Percentiles rank a stretch among this genome's conserved stretches.
Evolutionary conservation across 2,888 invertebrate genomes (phyloP).

Genomic region (Platerodrilus igneus): DNA sequence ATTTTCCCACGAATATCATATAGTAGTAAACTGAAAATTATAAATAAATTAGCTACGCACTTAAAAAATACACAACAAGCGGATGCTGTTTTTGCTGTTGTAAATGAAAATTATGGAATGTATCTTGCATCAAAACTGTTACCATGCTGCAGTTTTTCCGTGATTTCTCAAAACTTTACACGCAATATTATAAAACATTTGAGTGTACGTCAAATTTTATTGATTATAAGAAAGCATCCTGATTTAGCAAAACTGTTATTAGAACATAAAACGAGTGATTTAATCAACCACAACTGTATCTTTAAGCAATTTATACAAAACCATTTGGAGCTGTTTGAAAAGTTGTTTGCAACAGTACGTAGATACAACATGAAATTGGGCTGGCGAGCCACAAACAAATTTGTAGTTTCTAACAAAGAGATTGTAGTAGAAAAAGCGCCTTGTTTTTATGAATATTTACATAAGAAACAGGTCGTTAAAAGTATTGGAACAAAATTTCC

Average conservation of each 20-base stretch:
- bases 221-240: conserved; percentile 12
- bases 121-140: conserved; percentile 15
- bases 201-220: conserved; percentile 10
- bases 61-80: conserved; percentile 7
- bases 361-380: too few species aligned
- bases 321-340: conserved; percentile 6
- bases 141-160: conserved; percentile 14
- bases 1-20: conserved; percentile 20
- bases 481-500: conserved; percentile 9
- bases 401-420: conserved; percentile 11
- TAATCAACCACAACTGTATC: conserved; percentile 9
- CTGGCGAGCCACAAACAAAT: conserved; percentile 15
- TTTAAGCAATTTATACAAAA: conserved; percentile 6
- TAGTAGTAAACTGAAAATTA: conserved; percentile 16
- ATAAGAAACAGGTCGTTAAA: conserved; percentile 12
- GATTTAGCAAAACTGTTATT: conserved; percentile 11
- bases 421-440: conserved; percentile 7
- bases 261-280: too few species aligned
- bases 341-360: not conserved
- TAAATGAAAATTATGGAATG: conserved; percentile 18
- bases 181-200: too few species aligned
- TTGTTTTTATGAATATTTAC: conserved; percentile 5
- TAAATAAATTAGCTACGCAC: conserved; percentile 12
- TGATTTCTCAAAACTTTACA: conserved; percentile 11
- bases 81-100: conserved; percentile 16